Base-by-base conservation (phyloP, 2,113 vertebrate genomes). In the Brevimyrus niger region DNA sequence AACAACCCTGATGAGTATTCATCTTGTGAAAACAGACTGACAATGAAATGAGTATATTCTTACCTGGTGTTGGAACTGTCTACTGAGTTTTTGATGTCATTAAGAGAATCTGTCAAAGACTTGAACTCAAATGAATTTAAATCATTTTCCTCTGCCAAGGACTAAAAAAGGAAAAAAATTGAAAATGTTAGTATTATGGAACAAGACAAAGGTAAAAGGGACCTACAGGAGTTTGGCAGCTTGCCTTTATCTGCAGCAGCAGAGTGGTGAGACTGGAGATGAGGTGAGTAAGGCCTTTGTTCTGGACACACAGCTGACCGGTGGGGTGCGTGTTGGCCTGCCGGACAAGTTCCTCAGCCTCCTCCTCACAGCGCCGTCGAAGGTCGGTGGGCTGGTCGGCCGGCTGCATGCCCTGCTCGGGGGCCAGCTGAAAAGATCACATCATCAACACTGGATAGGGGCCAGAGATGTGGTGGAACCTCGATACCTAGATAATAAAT, bases 51-150 rank as follows among this genome's bases (percentile, higher is more conserved):
- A 53, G 15, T 31, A 86, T 53, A 31, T 58, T 85, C 86, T 94
- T 96, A 99, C 98, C 98, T 99, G 96, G 98, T 97, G 95, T 99
- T 99, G 90, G 98, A 98, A 89, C 96, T 94, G 94, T 98, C 97
- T 95, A 99, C 97, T 50, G 98, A 98, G 92, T 95, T 97, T 93
- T 99, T 99, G 92, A 99, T 99, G 93, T 99, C 98, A 91, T 99
- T 98, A 91, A 99, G 95, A 69, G 98, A 99, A 94, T 99, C 98
- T 82, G 97, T 99, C 93, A 99, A 94, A 87, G 98, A 99, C 94
- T 99, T 99, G 94, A 99, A 99, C 94, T 99, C 98, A 96, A 99
- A 99, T 55, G 98, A 99, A 95, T 99, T 99, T 93, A 99, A 94
- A 93, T 99, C 98, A 87, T 97, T 97, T 90, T 97, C 98, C 93